Evolutionary conservation across 2,113 vertebrate genomes (phyloP), one percentile per base, ranked within the genome.

Genomic region (Grallaria varia): DNA sequence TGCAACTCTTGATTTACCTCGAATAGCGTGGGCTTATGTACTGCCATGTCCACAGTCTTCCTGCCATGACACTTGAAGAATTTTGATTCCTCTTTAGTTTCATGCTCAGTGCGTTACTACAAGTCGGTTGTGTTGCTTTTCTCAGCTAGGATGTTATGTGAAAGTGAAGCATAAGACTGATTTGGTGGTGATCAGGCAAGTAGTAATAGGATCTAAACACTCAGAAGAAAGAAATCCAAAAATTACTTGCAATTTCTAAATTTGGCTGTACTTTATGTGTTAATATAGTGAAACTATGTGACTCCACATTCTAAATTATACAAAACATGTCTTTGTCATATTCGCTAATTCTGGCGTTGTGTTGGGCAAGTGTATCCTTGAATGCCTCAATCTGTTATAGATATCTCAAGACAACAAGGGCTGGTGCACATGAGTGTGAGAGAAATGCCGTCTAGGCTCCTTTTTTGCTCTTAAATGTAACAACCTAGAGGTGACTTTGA

Each of bases 261-360:
- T 79, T 63, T 5, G 1, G 6, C 21, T 63, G 2, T 59, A 45
- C 30, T 72, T 80, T 23, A 25, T 67, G 17, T 50, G 39, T 64
- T 81, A 35, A 56, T 59, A 37, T 6, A 53, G 23, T 76, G 72
- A 27, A 6, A 45, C 39, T 37, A 3, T 37, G 30, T 52, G n/a
- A 39, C 30, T 71, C 12, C 45, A 23, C 9, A 50, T 19, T 89
- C 31, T 52, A 33, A 5, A 28, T 45, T 55, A 23, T 64, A 44
- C 16, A 49, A 45, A 91, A 52, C 7, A 45, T 83, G 14, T 19
- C 23, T 42, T 58, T 73, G 20, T 73, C 7, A 5, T 52, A 17
- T 35, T 24, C 30, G 6, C 12, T 45, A 45, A 50, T 31, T 18
- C 35, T 88, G 44, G 3, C 25, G 55, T 60, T 0, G 0, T 68